Conservation (phyloP, 2,888 invertebrate species). For the Hemaris fuciformis region DNA sequence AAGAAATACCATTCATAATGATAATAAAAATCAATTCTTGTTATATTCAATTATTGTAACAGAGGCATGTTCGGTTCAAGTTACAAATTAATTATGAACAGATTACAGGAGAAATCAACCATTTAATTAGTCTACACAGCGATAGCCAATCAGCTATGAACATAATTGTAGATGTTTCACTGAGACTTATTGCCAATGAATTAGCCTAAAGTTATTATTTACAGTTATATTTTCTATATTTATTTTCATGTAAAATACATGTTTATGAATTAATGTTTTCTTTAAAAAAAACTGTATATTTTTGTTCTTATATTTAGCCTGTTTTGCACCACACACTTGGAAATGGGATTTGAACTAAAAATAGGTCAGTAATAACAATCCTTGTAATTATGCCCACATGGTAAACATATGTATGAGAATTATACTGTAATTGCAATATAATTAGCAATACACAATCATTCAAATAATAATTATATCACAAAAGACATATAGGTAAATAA, state of each 20-base stretch:
- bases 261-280: too few relatives aligned
- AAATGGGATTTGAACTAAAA: neutral
- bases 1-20: neutral
- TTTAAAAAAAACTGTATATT: neutral
- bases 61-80: neutral
- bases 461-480: too few relatives aligned
- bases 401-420: neutral
- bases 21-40: neutral
- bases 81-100: constrained; percentile 6
- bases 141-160: neutral
- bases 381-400: neutral
- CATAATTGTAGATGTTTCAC: neutral
- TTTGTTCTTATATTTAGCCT: neutral
- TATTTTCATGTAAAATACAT: too few relatives aligned
- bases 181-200: neutral
- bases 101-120: constrained; percentile 2
- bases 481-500: too few relatives aligned
- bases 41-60: neutral
- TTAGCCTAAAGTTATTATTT: neutral
- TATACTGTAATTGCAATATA: neutral
- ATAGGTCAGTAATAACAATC: neutral
- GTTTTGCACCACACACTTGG: neutral
- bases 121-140: neutral
- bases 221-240: neutral
- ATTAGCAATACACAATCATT: too few relatives aligned